Percentiles rank a stretch among this genome's conserved stretches.
phyloP scores from a whole-genome alignment of 2,113 vertebrate species.

The Paradoxurus hermaphroditus region DNA sequence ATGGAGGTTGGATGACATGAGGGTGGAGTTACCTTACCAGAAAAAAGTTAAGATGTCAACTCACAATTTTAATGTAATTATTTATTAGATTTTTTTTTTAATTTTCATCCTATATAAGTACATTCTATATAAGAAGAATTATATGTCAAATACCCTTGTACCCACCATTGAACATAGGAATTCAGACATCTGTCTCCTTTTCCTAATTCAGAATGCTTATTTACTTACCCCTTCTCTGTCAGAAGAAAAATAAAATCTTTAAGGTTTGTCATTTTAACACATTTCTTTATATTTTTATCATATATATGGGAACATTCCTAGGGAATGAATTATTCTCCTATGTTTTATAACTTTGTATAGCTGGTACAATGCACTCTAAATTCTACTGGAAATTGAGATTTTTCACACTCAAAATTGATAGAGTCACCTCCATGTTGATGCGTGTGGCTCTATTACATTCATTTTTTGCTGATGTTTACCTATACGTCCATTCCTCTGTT shows the following conservation, averaged over 20 bases:
- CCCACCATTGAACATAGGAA: neutral
- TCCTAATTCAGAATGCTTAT: neutral
- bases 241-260: neutral
- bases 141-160: neutral
- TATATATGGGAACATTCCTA: neutral
- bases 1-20: neutral
- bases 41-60: neutral
- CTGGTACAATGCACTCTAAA: neutral
- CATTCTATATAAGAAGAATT: neutral
- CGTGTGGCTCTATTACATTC: neutral
- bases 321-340: neutral
- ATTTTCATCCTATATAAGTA: neutral
- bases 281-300: neutral
- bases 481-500: neutral
- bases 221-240: rapidly evolving
- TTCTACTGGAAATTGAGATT: neutral
- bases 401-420: neutral
- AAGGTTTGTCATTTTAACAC: neutral
- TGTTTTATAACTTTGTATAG: neutral
- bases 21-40: neutral
- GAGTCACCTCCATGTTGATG: neutral
- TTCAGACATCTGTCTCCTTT: neutral
- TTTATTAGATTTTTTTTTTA: neutral
- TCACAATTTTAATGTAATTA: neutral
- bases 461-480: neutral